Base-by-base conservation (phyloP, 2,797 vertebrate species). In the Pseudochromis fuscus region DNA sequence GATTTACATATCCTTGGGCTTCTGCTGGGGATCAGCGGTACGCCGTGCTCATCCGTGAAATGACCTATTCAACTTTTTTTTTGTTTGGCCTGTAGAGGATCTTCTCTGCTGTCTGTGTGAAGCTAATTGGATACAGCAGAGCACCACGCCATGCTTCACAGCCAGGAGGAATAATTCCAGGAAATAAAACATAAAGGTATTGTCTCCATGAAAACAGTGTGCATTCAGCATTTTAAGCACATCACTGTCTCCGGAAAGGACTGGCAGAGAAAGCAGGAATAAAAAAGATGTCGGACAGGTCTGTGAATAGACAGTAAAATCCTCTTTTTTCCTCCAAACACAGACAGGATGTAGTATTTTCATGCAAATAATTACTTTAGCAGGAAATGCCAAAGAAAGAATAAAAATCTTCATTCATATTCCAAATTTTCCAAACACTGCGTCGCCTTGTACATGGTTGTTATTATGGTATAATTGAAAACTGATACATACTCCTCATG, bases 101-200 rank as follows among this genome's bases (percentile, higher is more conserved):
- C 79, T 71, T 71, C 83, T 89, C 53, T 58, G 70, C 79, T 85
- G 83, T 75, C 77, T 79, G 69, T 63, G 67, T 86, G 86, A 82
- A 78, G 81, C 77, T 92, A 91, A 91, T 90, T 90, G 88, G 89
- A 88, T 88, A 79, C 75, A 90, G 77, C 75, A 48, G 65, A 52
- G 75, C 59, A 60, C 62, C 75, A 48, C 77, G 70, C 83, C 50
- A 24, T 51, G 73, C 79, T 74, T 85, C 74, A 70, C 74, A 83
- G 89, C 78, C 61, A 77, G 63, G 52, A 79, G 79, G 88, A 84
- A 89, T 85, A 53, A 62, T 81, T 83, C 59, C 75, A 85, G 87
- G 85, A 88, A 88, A 88, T 89, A 84, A 89, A 90, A 86, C 72
- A 79, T 85, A 70, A 87, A 85, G 73, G 85, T 80, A 88, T 85